Conservation (phyloP, 37 sponge, comb jelly and placozoan species). For the Halisarca cf. caerulea region DNA sequence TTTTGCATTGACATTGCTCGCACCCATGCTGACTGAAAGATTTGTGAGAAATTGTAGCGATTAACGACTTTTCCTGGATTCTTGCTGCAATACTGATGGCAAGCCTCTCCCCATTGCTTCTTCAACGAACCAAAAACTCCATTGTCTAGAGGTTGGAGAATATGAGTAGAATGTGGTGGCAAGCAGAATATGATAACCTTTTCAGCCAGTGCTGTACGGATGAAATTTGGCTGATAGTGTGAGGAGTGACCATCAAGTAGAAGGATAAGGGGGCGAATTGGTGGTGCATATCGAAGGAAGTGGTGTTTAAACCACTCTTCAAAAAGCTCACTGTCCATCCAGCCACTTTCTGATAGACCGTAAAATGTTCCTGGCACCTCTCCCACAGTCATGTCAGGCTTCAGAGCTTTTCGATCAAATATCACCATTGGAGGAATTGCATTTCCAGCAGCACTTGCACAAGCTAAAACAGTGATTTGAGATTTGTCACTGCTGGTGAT, state of each 20-base stretch:
- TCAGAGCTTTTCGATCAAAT: slow-evolving; percentile 12
- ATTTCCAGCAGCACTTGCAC: slow-evolving; percentile 31
- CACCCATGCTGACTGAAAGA: slow-evolving; percentile 26
- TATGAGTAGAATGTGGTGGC: slow-evolving; percentile 39
- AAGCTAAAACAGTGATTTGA: slow-evolving; percentile 35
- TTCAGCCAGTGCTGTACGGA: slow-evolving; percentile 22
- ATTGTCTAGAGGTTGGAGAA: slow-evolving; percentile 48
- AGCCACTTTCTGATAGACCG: slow-evolving; percentile 41
- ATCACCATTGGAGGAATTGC: slow-evolving; percentile 36
- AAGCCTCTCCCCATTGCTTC: slow-evolving; percentile 20
- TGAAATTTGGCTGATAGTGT: slow-evolving; percentile 11
- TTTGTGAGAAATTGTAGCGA: slow-evolving; percentile 17
- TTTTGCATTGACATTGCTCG: slow-evolving; percentile 21
- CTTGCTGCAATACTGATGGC: slow-evolving; percentile 23
- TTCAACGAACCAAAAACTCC: slow-evolving; percentile 46
- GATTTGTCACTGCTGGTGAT: slow-evolving; percentile 32
- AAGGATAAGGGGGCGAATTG: slow-evolving; percentile 23
- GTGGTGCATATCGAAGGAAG: slow-evolving; percentile 34
- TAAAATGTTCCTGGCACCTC: slow-evolving; percentile 52
- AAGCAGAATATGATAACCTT: slow-evolving; percentile 20
- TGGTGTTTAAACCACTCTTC: slow-evolving; percentile 31
- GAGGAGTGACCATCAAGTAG: slow-evolving; percentile 43
- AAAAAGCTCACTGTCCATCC: slow-evolving; percentile 44
- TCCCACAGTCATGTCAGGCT: slow-evolving; percentile 31
- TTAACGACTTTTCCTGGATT: slow-evolving; percentile 33